A percentile compares a stretch with the other conserved stretches of the same genome.
Evolutionary conservation across 2,888 invertebrate species (phyloP).

Genomic region (Dioctria rufipes): DNA sequence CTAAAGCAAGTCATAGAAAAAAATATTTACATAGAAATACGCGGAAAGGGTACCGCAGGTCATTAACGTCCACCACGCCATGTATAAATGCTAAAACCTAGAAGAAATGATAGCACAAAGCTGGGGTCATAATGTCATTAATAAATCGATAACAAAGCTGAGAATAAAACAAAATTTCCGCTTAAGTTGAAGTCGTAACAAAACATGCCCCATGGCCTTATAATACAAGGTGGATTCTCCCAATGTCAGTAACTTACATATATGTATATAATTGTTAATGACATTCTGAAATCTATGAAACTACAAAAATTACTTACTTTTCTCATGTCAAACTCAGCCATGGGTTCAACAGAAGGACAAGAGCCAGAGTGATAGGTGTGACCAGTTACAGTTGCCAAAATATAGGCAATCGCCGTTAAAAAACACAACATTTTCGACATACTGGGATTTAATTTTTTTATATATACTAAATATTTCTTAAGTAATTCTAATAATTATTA

Average conservation of each 20-base stretch:
- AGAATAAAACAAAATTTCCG: too few relatives aligned
- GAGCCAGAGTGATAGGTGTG: conserved; percentile 83
- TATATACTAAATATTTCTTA: too few relatives aligned
- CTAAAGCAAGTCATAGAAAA: too few relatives aligned
- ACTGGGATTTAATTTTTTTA: not conserved
- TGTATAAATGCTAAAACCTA: too few relatives aligned
- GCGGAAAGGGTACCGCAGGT: not conserved
- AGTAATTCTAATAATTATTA: too few relatives aligned
- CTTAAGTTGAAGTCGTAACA: too few relatives aligned
- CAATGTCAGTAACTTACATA: too few relatives aligned
- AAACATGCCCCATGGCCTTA: too few relatives aligned
- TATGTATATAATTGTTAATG: not conserved
- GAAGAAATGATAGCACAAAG: not conserved
- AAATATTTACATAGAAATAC: not conserved
- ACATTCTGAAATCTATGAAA: not conserved
- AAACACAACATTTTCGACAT: not conserved
- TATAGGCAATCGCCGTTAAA: not conserved
- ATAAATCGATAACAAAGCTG: not conserved
- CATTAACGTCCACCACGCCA: not conserved
- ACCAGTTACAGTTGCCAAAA: conserved; percentile 6
- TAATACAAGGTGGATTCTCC: too few relatives aligned
- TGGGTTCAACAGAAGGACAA: conserved; percentile 83
- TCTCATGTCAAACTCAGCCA: conserved; percentile 82
- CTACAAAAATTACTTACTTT: conserved; percentile 73
- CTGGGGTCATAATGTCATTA: not conserved